A percentile compares a stretch with the other conserved stretches of the same genome.
Evolutionary conservation across 2,113 vertebrate genomes (phyloP).

Genomic region (Burhinus oedicnemus): DNA sequence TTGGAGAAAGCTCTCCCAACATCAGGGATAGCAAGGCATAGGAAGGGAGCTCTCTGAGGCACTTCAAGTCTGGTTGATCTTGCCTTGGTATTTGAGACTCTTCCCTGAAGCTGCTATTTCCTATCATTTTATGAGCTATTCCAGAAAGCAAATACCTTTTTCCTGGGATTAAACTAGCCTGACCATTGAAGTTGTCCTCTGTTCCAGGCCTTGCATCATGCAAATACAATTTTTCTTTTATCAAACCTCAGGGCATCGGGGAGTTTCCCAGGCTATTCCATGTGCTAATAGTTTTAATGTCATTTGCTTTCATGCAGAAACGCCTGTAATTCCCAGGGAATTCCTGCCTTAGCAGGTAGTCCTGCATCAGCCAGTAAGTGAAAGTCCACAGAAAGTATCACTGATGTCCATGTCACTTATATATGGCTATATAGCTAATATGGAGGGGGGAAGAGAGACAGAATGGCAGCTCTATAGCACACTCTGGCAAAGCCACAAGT

Average conservation of each 20-base stretch:
- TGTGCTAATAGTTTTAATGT: not conserved
- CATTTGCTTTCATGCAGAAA: not conserved
- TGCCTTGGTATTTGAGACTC: not conserved
- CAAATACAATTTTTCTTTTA: not conserved
- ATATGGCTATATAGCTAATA: not conserved
- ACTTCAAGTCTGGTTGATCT: not conserved
- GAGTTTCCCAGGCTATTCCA: not conserved
- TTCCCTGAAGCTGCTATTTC: not conserved
- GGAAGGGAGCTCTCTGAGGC: not conserved
- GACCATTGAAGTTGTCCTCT: not conserved
- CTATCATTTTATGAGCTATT: not conserved
- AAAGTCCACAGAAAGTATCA: not conserved
- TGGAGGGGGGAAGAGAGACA: not conserved
- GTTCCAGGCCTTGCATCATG: not conserved
- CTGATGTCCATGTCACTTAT: not conserved
- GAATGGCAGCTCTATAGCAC: not conserved
- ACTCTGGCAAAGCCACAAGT: not conserved
- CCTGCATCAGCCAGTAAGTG: not conserved
- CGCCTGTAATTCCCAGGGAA: not conserved
- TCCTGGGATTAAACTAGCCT: not conserved
- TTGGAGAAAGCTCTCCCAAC: not conserved
- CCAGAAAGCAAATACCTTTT: not conserved
- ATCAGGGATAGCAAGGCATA: not conserved
- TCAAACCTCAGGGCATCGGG: not conserved
- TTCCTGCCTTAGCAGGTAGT: not conserved